Base-by-base conservation (phyloP, 2,888 invertebrate genomes). In the Leptinotarsa juncta region DNA sequence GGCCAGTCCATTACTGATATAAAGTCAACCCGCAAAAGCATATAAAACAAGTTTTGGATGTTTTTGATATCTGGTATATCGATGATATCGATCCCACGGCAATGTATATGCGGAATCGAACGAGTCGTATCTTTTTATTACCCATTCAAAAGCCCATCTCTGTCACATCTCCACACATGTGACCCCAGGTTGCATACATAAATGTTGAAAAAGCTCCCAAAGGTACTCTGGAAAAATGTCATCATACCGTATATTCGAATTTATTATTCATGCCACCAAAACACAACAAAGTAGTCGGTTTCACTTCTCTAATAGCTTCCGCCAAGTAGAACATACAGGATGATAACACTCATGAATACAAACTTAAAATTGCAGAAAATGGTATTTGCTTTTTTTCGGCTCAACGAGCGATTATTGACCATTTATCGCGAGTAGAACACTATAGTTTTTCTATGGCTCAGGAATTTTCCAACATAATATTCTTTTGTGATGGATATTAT, bases 41-140 rank as follows among this genome's bases (percentile, higher is more conserved):
- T 84, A 85, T 86, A 86, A 86, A 86, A 85, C 84, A 86, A 85
- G 83, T 84, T 84, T 82, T 83, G 84, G 85, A 86, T 86, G 84
- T 83, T 85, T 42, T 83, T 85, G 85, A 85, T 86, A 84, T 85
- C 84, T 85, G 82, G 82, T 81, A 75, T 86, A 86, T 86, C 84
- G 86, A 86, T 87, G 84, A 82, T 82, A 86, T 86, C 84, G 86
- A 86, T 86, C 83, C 83, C 79, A 72, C 72, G 68, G 67, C 73
- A 67, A 70, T 72, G 74, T 73, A 73, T 74, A 70, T 68, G 67
- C 82, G 85, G 84, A 85, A 84, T 87, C 85, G 86, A 87, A 87
- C 83, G 86, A 84, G 85, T 86, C 85, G 86, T 88, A 84, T 84
- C 84, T 87, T 88, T 88, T 88, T 88, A 86, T 84, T 82, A 82